A percentile compares a stretch with the other conserved stretches of the same genome.
phyloP scores from a whole-genome alignment of 1,140 invertebrate genomes.

The Drosophila kikkawai region DNA sequence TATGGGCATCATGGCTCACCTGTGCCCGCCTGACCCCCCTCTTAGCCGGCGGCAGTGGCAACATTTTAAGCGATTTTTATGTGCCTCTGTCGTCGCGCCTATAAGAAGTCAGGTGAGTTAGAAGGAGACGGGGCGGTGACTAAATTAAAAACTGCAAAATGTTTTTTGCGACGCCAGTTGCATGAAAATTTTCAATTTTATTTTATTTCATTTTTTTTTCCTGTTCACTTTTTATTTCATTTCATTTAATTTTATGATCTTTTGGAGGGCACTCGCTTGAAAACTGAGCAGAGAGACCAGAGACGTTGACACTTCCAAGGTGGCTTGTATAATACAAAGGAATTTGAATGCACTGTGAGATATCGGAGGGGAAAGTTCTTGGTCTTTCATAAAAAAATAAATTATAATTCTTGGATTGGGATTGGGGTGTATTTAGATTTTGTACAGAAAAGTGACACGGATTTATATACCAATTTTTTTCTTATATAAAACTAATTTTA shows the following conservation, averaged over 20 bases:
- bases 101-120: constrained; percentile 54
- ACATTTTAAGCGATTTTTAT: constrained; percentile 64
- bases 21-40: background rate
- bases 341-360: constrained; percentile 15
- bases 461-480: no score
- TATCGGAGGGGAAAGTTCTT: background rate
- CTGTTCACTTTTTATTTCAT: constrained; percentile 21
- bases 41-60: background rate
- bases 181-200: constrained; percentile 67
- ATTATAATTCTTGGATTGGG: no score
- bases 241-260: constrained; percentile 46
- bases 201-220: constrained; percentile 19
- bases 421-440: no score
- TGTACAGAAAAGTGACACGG: no score
- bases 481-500: no score
- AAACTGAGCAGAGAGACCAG: constrained; percentile 19
- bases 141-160: constrained; percentile 62
- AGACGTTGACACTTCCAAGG: constrained; percentile 59
- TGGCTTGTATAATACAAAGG: constrained; percentile 32
- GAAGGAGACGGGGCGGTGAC: constrained; percentile 4
- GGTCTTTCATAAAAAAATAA: no score
- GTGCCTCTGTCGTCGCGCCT: constrained; percentile 50
- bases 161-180: constrained; percentile 62
- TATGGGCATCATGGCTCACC: constrained; percentile 59
- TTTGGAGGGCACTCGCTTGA: constrained; percentile 57